Conservation (phyloP, 2,113 vertebrate species). For the Aptenodytes patagonicus region DNA sequence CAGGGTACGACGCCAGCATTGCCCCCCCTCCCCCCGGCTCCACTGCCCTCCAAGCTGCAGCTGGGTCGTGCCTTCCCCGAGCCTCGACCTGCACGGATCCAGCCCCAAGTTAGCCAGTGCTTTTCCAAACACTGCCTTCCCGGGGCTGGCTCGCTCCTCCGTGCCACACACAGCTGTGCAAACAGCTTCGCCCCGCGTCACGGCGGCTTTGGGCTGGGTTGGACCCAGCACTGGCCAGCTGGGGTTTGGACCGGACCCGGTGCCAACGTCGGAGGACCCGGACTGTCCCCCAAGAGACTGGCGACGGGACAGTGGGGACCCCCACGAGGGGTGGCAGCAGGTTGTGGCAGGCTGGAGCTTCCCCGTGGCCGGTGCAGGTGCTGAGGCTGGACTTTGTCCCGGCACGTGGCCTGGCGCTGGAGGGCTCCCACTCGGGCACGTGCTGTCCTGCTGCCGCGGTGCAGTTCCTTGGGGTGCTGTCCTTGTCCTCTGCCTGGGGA, state of each 20-base stretch:
- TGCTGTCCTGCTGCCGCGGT: fast-evolving
- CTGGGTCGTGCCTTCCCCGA: fast-evolving
- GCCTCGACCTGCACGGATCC: neutral
- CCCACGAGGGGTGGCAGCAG: neutral
- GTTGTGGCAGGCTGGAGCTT: neutral
- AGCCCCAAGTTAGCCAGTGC: neutral
- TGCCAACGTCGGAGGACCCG: fast-evolving
- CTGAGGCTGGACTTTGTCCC: neutral
- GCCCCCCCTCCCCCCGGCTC: neutral
- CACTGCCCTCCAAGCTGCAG: neutral
- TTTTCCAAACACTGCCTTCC: neutral
- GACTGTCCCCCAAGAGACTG: neutral
- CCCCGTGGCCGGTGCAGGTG: fast-evolving
- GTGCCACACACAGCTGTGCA: neutral
- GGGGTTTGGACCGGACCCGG: fast-evolving
- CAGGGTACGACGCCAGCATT: neutral
- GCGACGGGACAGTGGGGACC: neutral
- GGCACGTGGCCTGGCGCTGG: neutral
- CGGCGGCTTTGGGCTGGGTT: neutral
- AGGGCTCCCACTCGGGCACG: neutral
- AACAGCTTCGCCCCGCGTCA: neutral
- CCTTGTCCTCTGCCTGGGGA: neutral
- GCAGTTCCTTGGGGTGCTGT: neutral
- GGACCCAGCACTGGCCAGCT: fast-evolving
- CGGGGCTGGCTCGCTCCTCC: neutral